Evolutionary conservation across 2,797 vertebrate genomes (phyloP).

Genomic region (Neosalanx taihuensis): DNA sequence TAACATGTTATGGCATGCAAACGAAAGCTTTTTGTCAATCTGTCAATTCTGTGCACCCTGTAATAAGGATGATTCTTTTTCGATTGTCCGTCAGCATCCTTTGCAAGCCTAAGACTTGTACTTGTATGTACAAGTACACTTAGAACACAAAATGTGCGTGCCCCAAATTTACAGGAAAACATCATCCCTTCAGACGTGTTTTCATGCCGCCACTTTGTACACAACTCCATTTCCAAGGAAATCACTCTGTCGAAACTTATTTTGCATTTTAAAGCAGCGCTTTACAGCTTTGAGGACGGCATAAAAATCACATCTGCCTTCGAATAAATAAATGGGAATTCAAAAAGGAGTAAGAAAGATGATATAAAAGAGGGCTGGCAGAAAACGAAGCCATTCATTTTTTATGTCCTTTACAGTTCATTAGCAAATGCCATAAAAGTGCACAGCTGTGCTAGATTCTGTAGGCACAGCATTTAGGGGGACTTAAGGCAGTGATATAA

Average conservation of each 20-base stretch:
- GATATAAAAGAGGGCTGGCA: slow-evolving; percentile 66
- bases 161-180: slow-evolving; percentile 45
- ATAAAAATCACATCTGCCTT: slow-evolving; percentile 79
- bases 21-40: too few relatives aligned
- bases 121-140: too few relatives aligned
- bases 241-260: slow-evolving; percentile 71
- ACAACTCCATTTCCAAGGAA: slow-evolving; percentile 54
- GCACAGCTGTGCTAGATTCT: slow-evolving; percentile 68
- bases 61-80: too few relatives aligned
- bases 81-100: slow-evolving; percentile 44
- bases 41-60: too few relatives aligned
- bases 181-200: slow-evolving; percentile 52
- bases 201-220: slow-evolving; percentile 42
- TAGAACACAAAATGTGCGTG: neutral
- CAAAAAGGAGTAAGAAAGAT: slow-evolving; percentile 63
- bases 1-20: too few relatives aligned
- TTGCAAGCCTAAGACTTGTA: slow-evolving; percentile 17
- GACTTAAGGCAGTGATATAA: slow-evolving; percentile 67
- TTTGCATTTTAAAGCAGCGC: slow-evolving; percentile 79
- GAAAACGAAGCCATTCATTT: slow-evolving; percentile 69
- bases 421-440: slow-evolving; percentile 73
- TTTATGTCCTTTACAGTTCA: slow-evolving; percentile 77
- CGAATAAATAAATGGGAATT: slow-evolving; percentile 74
- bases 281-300: slow-evolving; percentile 67
- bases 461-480: slow-evolving; percentile 61